A percentile compares a stretch with the other conserved stretches of the same genome.
Evolutionary conservation across 1,140 invertebrate species (phyloP).

Genomic region (silkworm (Bombyx mori)): DNA sequence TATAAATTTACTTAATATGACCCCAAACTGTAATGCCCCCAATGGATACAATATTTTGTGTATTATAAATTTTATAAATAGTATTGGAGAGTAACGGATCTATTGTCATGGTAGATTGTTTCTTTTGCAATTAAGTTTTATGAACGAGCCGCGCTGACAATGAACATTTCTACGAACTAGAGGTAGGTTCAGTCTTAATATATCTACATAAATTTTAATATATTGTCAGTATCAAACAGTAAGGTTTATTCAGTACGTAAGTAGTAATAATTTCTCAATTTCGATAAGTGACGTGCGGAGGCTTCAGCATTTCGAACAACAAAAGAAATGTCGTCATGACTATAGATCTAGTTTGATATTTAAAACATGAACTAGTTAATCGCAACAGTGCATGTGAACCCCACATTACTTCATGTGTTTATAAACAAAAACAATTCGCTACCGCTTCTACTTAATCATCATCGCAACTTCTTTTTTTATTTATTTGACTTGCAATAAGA

Average conservation of each 20-base stretch:
- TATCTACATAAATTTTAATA: constrained; percentile 19
- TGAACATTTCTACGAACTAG: constrained; percentile 55
- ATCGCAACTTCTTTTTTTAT: constrained; percentile 36
- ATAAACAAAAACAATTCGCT: constrained; percentile 68
- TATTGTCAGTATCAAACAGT: constrained; percentile 31
- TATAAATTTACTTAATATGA: constrained; percentile 5
- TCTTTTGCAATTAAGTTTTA: constrained; percentile 61
- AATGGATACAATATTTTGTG: background rate
- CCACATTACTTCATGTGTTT: constrained; percentile 68
- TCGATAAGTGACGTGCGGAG: constrained; percentile 57
- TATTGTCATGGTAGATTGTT: constrained; percentile 71
- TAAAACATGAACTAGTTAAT: constrained; percentile 26
- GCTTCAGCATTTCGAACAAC: constrained; percentile 38
- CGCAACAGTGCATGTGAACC: constrained; percentile 59
- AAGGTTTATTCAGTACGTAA: no score
- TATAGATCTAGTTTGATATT: constrained; percentile 50
- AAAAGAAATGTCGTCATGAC: constrained; percentile 67
- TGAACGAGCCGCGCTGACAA: constrained; percentile 54
- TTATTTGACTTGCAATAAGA: constrained; percentile 42
- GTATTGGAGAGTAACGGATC: constrained; percentile 62
- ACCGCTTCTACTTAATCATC: constrained; percentile 49
- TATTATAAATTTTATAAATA: constrained; percentile 28
- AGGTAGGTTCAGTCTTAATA: constrained; percentile 63
- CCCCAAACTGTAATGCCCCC: background rate
- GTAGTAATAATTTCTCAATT: constrained; percentile 53